Percentiles rank a stretch among this genome's conserved stretches.
Evolutionary conservation across 1,140 invertebrate genomes (phyloP).

Genomic region (Dufourea novaeangliae): DNA sequence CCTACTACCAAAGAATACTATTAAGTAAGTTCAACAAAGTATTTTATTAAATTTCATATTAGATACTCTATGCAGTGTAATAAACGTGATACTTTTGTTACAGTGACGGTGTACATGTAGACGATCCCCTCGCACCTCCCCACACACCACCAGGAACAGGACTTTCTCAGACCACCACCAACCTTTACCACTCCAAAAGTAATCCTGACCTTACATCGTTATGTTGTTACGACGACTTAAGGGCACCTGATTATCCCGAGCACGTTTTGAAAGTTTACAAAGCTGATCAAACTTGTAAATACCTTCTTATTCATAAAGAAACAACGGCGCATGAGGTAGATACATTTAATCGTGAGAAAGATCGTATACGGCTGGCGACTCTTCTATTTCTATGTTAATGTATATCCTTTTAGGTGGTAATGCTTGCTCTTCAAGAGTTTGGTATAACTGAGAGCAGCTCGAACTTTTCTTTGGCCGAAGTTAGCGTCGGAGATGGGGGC

Average conservation of each 20-base stretch:
- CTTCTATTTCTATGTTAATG: constrained; percentile 23
- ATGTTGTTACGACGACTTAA: constrained; percentile 87
- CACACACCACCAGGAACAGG: constrained; percentile 80
- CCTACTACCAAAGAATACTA: constrained; percentile 92
- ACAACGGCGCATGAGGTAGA: constrained; percentile 95
- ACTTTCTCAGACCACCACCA: constrained; percentile 75
- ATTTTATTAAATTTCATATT: not conserved
- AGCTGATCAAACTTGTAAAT: constrained; percentile 98
- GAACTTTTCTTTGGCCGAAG: constrained; percentile 97
- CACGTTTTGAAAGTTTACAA: constrained; percentile 98
- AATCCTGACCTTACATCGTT: constrained; percentile 94
- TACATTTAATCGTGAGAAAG: constrained; percentile 17
- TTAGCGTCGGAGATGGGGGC: constrained; percentile 95
- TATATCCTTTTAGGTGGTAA: constrained; percentile 87
- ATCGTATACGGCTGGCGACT: not conserved
- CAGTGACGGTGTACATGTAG: constrained; percentile 83
- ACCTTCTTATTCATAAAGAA: constrained; percentile 98
- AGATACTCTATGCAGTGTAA: not conserved
- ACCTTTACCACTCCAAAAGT: constrained; percentile 92
- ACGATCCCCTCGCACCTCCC: constrained; percentile 81
- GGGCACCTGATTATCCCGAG: constrained; percentile 94
- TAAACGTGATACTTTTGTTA: constrained; percentile 40
- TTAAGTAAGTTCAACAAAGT: constrained; percentile 82
- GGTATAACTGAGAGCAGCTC: constrained; percentile 96
- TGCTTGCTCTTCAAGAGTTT: constrained; percentile 98